Percentiles rank a stretch among this genome's conserved stretches.
phyloP scores from a whole-genome alignment of 2,113 vertebrate genomes.

The Rhagologus leucostigma region DNA sequence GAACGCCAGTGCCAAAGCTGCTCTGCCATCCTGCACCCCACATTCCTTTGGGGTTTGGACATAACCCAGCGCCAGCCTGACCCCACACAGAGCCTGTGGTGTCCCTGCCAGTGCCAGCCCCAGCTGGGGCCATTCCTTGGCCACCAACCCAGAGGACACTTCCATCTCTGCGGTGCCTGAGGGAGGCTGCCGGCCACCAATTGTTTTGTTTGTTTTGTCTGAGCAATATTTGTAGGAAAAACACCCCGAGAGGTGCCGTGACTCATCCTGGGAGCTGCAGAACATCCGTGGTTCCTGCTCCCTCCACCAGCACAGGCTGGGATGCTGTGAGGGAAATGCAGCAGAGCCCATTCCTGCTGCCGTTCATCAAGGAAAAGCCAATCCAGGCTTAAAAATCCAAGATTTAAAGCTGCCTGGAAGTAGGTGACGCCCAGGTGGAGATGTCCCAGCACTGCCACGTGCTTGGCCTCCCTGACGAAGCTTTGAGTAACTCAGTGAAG shows the following conservation, averaged over 20 bases:
- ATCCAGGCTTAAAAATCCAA: not conserved
- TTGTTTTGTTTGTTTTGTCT: constrained; percentile 17
- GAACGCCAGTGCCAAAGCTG: too few species aligned
- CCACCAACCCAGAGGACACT: not conserved
- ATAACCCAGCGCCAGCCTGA: not conserved
- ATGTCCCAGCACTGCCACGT: not conserved
- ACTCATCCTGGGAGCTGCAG: not conserved
- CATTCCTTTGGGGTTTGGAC: not conserved
- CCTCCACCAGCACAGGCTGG: not conserved
- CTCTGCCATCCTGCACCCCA: not conserved
- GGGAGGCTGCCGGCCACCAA: not conserved
- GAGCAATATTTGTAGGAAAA: not conserved
- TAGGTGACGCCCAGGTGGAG: not conserved
- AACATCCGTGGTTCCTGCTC: not conserved
- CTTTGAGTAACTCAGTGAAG: not conserved
- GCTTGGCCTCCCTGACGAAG: not conserved
- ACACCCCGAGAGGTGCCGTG: not conserved
- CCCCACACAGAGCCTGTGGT: not conserved
- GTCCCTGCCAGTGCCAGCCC: not conserved
- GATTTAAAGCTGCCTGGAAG: not conserved
- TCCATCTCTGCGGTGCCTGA: not conserved
- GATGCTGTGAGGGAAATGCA: not conserved
- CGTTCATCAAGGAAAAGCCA: not conserved
- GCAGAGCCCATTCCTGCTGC: not conserved
- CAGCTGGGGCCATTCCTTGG: not conserved